Conservation (phyloP, 2,888 invertebrate species). For the Dolichomitus sp. region DNA sequence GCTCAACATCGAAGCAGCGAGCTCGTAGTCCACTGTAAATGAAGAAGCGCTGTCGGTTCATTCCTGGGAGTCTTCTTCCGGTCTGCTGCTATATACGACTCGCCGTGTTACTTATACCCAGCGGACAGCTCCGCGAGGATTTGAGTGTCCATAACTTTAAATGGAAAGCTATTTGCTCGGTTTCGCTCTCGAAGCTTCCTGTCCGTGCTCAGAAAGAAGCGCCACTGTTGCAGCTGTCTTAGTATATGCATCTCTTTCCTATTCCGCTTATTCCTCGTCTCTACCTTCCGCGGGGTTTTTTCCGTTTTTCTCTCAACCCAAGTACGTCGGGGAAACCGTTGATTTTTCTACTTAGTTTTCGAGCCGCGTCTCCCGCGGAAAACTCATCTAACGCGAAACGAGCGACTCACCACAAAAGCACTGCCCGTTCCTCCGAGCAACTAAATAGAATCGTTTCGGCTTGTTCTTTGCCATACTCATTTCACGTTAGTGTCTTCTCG, state of each 20-base stretch:
- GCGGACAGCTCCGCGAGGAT: slow-evolving; percentile 60
- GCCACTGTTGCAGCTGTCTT: not conserved
- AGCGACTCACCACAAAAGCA: slow-evolving; percentile 53
- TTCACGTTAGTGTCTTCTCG: slow-evolving; percentile 15
- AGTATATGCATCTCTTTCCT: not conserved
- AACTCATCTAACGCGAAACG: slow-evolving; percentile 67
- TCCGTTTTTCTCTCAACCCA: slow-evolving; percentile 9
- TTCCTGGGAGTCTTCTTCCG: not conserved
- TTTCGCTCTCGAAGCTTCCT: slow-evolving; percentile 21
- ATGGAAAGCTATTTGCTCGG: slow-evolving; percentile 68
- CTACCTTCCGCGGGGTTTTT: slow-evolving; percentile 14
- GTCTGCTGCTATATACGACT: slow-evolving; percentile 30
- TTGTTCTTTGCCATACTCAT: slow-evolving; percentile 51
- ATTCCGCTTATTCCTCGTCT: slow-evolving; percentile 16
- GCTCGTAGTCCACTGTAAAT: slow-evolving; percentile 42
- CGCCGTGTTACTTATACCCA: slow-evolving; percentile 54
- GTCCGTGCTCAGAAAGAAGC: slow-evolving; percentile 24
- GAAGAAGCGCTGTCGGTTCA: slow-evolving; percentile 56
- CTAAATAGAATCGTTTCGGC: slow-evolving; percentile 58
- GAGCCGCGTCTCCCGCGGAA: slow-evolving; percentile 44
- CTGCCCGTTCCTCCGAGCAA: slow-evolving; percentile 28
- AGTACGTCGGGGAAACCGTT: slow-evolving; percentile 32
- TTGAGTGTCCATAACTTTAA: slow-evolving; percentile 63
- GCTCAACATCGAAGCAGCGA: not conserved
- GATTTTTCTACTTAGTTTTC: slow-evolving; percentile 64